A percentile compares a stretch with the other conserved stretches of the same genome.
These are phyloP conservation scores for Nettapus auritus DNA, from an alignment of 2,113 vertebrate species.

Conservation along the genomic window DNA sequence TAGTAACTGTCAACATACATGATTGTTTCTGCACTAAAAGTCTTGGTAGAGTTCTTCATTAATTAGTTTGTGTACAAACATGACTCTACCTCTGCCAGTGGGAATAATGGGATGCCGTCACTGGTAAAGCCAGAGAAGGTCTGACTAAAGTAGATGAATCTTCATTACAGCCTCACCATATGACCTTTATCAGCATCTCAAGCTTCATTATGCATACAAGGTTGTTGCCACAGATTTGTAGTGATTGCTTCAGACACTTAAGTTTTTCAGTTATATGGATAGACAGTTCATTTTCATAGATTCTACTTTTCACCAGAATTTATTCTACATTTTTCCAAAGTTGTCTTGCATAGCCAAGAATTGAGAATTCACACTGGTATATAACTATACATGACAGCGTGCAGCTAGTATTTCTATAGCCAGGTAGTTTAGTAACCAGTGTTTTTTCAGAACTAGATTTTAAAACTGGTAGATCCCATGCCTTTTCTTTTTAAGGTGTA, in stretches of 20 bases:
- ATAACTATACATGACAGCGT: background rate
- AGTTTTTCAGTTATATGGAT: background rate
- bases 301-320: background rate
- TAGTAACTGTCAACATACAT: slow-evolving; percentile 65
- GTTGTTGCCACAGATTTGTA: slow-evolving; percentile 2
- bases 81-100: slow-evolving; percentile 42
- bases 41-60: slow-evolving; percentile 62
- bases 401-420: background rate
- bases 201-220: slow-evolving; percentile 48
- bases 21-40: slow-evolving; percentile 55
- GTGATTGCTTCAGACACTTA: background rate
- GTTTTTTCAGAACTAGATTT: background rate
- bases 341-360: background rate
- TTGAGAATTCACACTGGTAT: background rate
- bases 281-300: background rate
- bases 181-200: slow-evolving; percentile 62
- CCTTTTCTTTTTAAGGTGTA: background rate
- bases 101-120: slow-evolving; percentile 53
- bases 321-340: background rate
- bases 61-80: slow-evolving; percentile 70
- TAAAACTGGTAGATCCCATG: background rate
- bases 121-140: slow-evolving; percentile 33
- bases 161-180: slow-evolving; percentile 31
- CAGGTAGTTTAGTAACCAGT: background rate
- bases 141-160: slow-evolving; percentile 40